Conservation (phyloP, 2,888 invertebrate species). For the Callimorpha dominula region DNA sequence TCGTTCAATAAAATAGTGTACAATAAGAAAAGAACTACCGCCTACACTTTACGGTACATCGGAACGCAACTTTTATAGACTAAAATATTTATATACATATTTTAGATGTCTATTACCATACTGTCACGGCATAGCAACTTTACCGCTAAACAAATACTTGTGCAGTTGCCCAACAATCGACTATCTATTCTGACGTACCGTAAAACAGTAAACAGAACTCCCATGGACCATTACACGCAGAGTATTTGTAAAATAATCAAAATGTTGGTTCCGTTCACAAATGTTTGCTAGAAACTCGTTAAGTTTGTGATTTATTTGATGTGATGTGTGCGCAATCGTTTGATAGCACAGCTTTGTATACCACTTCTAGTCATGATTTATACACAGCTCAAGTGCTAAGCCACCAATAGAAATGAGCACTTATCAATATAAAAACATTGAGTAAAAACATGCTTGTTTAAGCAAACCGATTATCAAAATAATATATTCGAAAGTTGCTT, state of each 20-base stretch:
- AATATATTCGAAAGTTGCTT: slow-evolving; percentile 20
- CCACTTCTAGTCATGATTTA: slow-evolving; percentile 66
- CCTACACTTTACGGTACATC: slow-evolving; percentile 56
- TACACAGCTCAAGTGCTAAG: slow-evolving; percentile 40
- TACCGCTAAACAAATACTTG: slow-evolving; percentile 77
- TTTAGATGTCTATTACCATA: slow-evolving; percentile 70
- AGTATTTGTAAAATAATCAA: slow-evolving; percentile 84
- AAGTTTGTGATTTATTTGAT: slow-evolving; percentile 80
- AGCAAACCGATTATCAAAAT: slow-evolving; percentile 36
- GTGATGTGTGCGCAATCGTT: slow-evolving; percentile 73
- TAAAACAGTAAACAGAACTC: slow-evolving; percentile 75
- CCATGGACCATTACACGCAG: slow-evolving; percentile 78
- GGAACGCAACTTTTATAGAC: slow-evolving; percentile 63
- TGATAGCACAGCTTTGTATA: slow-evolving; percentile 68
- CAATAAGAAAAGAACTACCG: slow-evolving; percentile 46
- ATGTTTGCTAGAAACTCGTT: slow-evolving; percentile 81
- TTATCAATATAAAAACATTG: slow-evolving; percentile 31
- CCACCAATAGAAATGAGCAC: slow-evolving; percentile 43
- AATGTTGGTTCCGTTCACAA: slow-evolving; percentile 69
- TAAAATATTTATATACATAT: slow-evolving; percentile 76
- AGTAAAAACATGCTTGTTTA: slow-evolving; percentile 29
- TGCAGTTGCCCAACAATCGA: slow-evolving; percentile 68
- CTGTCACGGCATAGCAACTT: slow-evolving; percentile 58
- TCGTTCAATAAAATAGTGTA: slow-evolving; percentile 66
- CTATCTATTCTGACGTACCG: slow-evolving; percentile 69